These are phyloP conservation scores for Pollachius pollachius DNA, from an alignment of 2,113 vertebrate species.

Conservation along the genomic window DNA sequence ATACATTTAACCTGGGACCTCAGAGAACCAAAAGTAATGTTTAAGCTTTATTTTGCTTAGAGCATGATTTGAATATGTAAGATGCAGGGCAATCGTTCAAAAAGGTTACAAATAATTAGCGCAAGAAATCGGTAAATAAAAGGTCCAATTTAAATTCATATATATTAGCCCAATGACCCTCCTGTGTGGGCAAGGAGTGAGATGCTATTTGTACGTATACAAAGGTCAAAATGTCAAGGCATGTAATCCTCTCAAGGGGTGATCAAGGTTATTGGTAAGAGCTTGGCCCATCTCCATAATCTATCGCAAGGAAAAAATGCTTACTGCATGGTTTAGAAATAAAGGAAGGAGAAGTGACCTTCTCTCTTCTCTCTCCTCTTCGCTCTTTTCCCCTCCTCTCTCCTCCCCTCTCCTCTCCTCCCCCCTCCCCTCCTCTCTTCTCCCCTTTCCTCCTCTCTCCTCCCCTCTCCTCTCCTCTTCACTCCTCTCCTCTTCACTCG, in stretches of 20 bases:
- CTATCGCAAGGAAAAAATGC: conserved; percentile 62
- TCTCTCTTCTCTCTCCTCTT: conserved; percentile 6
- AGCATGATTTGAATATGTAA: neutral
- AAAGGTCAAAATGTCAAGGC: conserved; percentile 79
- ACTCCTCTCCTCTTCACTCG: neutral
- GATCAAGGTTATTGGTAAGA: conserved; percentile 69
- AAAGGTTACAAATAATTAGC: neutral
- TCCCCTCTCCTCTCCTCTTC: no score
- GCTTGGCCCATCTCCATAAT: conserved; percentile 70
- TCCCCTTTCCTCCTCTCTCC: neutral
- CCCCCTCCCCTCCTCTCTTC: conserved; percentile 1
- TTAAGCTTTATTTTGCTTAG: neutral
- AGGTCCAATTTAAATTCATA: neutral
- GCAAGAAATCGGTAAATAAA: neutral
- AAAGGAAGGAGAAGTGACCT: conserved; percentile 21
- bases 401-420: neutral
- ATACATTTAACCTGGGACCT: neutral
- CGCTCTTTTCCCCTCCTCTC: conserved; percentile 7
- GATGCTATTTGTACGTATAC: conserved; percentile 74
- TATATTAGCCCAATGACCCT: conserved; percentile 28
- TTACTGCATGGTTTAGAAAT: conserved; percentile 65
- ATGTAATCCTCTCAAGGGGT: conserved; percentile 75
- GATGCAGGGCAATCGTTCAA: neutral
- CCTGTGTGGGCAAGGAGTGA: conserved; percentile 58
- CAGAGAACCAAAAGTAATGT: neutral